Evolutionary conservation across 2,113 vertebrate species (phyloP).

Genomic region (Menidia beryllina): DNA sequence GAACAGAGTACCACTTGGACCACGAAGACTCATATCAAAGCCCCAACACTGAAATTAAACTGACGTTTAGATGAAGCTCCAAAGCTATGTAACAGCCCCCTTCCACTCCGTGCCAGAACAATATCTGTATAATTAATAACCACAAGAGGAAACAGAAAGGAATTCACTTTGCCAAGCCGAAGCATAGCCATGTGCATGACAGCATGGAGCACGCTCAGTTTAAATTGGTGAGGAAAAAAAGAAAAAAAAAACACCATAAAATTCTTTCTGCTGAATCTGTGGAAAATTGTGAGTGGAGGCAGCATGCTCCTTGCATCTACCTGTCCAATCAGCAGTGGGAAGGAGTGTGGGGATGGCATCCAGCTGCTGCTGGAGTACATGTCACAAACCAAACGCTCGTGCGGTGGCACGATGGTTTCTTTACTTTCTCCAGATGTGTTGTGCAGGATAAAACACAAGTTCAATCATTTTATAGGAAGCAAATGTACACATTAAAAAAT

Average conservation of each 20-base stretch:
- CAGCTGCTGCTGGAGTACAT: conserved; percentile 65
- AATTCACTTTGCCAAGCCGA: conserved; percentile 53
- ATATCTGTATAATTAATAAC: conserved; percentile 76
- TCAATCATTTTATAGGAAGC: background rate
- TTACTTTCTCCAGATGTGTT: conserved; percentile 11
- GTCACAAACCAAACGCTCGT: conserved; percentile 53
- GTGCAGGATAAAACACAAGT: conserved; percentile 4
- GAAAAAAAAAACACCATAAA: conserved; percentile 78
- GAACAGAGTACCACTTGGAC: conserved; percentile 69
- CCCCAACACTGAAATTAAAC: conserved; percentile 70
- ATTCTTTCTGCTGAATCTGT: conserved; percentile 79
- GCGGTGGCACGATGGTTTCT: conserved; percentile 11
- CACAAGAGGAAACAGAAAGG: conserved; percentile 53
- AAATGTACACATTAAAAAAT: background rate
- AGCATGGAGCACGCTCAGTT: conserved; percentile 62
- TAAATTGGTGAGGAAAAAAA: conserved; percentile 70
- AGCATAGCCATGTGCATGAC: conserved; percentile 69
- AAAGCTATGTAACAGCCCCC: conserved; percentile 71
- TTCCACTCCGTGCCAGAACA: conserved; percentile 62
- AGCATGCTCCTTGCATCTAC: conserved; percentile 59
- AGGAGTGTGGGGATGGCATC: conserved; percentile 51
- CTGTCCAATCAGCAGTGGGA: conserved; percentile 71
- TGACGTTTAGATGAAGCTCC: conserved; percentile 63
- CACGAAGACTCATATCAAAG: conserved; percentile 63
- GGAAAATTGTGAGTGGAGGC: conserved; percentile 74